A percentile compares a stretch with the other conserved stretches of the same genome.
These are phyloP conservation scores for Sebastes itinus DNA, from an alignment of 2,797 vertebrate genomes.

Conservation along the genomic window DNA sequence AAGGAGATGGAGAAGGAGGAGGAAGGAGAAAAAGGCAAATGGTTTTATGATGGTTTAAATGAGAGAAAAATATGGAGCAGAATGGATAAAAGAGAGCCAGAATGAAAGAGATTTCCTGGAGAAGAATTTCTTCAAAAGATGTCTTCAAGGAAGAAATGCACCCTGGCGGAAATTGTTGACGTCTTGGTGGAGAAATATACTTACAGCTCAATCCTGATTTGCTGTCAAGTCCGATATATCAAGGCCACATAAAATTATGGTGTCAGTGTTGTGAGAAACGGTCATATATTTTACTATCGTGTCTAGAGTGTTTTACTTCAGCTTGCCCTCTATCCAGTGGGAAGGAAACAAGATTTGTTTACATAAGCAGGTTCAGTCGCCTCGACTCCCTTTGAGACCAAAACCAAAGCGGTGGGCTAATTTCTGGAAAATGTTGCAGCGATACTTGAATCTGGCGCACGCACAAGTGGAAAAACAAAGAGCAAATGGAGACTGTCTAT, in stretches of 20 bases:
- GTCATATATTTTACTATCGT: conserved; percentile 34
- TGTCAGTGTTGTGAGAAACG: conserved; percentile 47
- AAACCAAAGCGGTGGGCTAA: neutral
- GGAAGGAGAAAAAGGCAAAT: neutral
- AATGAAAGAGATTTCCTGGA: conserved; percentile 35
- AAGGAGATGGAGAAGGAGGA: neutral
- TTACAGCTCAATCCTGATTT: conserved; percentile 61
- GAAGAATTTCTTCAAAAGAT: conserved; percentile 33
- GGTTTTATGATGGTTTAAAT: neutral
- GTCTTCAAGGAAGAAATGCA: conserved; percentile 25
- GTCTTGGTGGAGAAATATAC: conserved; percentile 36
- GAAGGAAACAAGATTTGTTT: conserved; percentile 35
- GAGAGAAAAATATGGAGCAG: neutral
- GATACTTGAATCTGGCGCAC: neutral
- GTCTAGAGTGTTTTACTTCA: conserved; percentile 47
- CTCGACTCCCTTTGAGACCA: neutral
- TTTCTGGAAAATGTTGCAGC: conserved; percentile 10
- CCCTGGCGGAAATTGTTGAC: conserved; percentile 40
- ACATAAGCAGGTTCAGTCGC: neutral
- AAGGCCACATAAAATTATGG: conserved; percentile 48
- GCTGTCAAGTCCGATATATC: conserved; percentile 65
- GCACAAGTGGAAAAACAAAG: neutral
- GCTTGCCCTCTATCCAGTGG: conserved; percentile 19
- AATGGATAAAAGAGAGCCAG: neutral
- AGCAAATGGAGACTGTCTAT: neutral